Evolutionary conservation across 2,113 vertebrate genomes (phyloP), one percentile per base, ranked within the genome.

Genomic region (Dissostichus mawsoni): DNA sequence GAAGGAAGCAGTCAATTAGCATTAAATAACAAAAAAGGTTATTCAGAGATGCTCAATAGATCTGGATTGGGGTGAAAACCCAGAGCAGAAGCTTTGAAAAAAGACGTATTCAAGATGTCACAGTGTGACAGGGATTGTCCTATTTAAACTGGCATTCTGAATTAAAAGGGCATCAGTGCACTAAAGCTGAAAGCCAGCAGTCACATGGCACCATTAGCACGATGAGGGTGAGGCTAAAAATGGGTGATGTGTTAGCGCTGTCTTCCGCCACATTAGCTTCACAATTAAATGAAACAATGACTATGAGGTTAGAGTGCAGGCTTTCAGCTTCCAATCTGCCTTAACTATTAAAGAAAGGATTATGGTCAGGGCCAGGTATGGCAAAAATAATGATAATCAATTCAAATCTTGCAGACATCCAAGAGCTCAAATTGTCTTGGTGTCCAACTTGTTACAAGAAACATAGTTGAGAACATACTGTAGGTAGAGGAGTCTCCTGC

Each of bases 71-170:
- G 36, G 18, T 10, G 48, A 41, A 51, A 58, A 76, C 14, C 12
- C 13, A 69, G 68, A 59, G 48, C 17, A 36, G 8, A 7, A 23
- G 50, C 8, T 63, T 33, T 9, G 8, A 33, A 51, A 68, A 58
- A 58, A 20, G 41, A 2, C 11, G 20, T 41, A 25, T 56, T 76
- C 5, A 73, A 29, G 58, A 76, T 80, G 36, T 58, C 0, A 48
- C 14, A 25, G 20, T 69, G 55, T 47, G 20, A 62, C n/a, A 33
- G 36, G 67, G 45, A 47, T 53, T 56, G n/a, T 73, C 62, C 72
- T 18, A 59, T 75, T 83, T 29, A 33, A 76, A 76, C 55, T 58
- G 69, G 9, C 25, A 59, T 59, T 59, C 11, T 58, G 36, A 83
- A 61, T 74, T 57, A 70, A 72, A 78, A 77, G 10, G 64, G 18